phyloP scores from a whole-genome alignment of 2,888 invertebrate genomes.

The Drosophila putrida region DNA sequence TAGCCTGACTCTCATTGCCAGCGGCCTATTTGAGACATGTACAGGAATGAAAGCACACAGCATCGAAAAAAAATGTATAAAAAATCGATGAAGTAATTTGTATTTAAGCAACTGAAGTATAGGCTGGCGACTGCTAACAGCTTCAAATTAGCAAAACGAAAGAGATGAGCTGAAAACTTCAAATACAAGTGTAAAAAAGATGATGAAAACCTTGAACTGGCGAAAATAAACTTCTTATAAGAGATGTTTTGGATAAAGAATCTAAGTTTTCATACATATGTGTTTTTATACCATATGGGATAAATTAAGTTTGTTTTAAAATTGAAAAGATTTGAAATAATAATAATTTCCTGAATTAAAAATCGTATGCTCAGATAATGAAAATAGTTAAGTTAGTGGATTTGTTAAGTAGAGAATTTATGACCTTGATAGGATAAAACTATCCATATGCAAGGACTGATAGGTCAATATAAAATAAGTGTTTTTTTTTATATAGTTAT shows the following conservation, averaged over 20 bases:
- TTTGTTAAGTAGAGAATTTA: too few relatives aligned
- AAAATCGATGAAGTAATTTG: constrained; percentile 77
- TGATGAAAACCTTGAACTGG: too few relatives aligned
- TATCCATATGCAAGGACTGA: background rate
- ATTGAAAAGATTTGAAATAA: too few relatives aligned
- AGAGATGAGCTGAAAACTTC: constrained; percentile 18
- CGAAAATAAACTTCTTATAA: too few relatives aligned
- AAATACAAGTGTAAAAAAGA: too few relatives aligned
- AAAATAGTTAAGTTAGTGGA: too few relatives aligned
- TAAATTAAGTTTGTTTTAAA: too few relatives aligned
- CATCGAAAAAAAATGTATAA: constrained; percentile 26
- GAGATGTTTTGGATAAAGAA: too few relatives aligned
- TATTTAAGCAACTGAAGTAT: constrained; percentile 53
- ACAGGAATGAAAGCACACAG: constrained; percentile 35
- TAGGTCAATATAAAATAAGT: constrained; percentile 2
- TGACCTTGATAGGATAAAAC: background rate
- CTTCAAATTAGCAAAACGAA: constrained; percentile 51
- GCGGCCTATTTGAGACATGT: constrained; percentile 67
- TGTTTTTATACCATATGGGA: too few relatives aligned
- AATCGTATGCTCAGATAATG: background rate
- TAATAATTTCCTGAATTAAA: too few relatives aligned
- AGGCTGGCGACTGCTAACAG: constrained; percentile 32
- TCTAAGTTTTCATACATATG: too few relatives aligned
- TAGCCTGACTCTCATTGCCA: constrained; percentile 49
- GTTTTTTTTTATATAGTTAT: background rate